Conservation (phyloP, 2,113 vertebrate genomes). For the Antechinus stuartii region DNA sequence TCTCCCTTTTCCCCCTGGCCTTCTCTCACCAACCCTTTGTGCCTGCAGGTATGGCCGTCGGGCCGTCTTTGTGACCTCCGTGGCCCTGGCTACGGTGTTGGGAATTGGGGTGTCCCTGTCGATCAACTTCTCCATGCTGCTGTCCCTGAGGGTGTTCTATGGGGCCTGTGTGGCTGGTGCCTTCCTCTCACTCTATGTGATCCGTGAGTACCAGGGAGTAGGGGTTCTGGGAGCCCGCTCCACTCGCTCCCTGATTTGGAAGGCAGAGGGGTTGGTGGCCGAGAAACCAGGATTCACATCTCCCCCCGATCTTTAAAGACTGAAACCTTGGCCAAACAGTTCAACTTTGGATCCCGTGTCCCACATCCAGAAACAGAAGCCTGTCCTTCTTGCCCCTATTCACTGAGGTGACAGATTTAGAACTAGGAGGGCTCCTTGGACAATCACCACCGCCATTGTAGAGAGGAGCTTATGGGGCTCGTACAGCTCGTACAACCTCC, state of each 20-base stretch:
- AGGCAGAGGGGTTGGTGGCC: not conserved
- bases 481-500: not conserved
- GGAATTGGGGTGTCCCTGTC: conserved; percentile 86
- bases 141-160: conserved; percentile 85
- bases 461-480: no score
- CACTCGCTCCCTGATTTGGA: not conserved
- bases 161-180: conserved; percentile 87
- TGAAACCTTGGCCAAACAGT: no score
- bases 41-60: conserved; percentile 88
- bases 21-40: not conserved
- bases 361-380: not conserved
- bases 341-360: not conserved
- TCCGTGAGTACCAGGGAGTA: conserved; percentile 74
- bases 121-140: conserved; percentile 80
- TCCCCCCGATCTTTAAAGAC: not conserved
- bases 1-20: not conserved
- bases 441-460: no score
- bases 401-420: not conserved
- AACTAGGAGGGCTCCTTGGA: not conserved
- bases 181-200: conserved; percentile 89
- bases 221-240: not conserved
- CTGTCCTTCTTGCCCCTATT: no score
- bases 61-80: conserved; percentile 82
- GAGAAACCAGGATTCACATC: not conserved
- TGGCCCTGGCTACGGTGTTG: conserved; percentile 85